Conservation (phyloP, 2,888 invertebrate genomes). For the Malthinus flaveolus region DNA sequence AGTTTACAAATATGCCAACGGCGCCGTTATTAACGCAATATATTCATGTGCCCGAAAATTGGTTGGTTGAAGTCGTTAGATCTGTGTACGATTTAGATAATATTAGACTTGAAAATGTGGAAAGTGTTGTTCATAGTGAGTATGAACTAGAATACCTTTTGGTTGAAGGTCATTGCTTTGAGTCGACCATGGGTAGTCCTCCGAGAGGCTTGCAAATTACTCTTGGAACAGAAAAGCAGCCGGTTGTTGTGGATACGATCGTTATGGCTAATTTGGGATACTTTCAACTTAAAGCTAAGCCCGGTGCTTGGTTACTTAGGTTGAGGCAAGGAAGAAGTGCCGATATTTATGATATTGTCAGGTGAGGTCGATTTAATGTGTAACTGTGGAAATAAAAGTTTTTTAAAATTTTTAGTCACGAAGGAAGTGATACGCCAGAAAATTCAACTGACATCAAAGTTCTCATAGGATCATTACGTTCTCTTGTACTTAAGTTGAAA, state of each 20-base stretch:
- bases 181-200: conserved; percentile 85
- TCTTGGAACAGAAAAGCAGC: conserved; percentile 79
- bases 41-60: conserved; percentile 90
- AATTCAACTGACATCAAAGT: conserved; percentile 76
- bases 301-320: conserved; percentile 91
- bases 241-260: conserved; percentile 90
- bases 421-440: conserved; percentile 73
- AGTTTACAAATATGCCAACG: conserved; percentile 87
- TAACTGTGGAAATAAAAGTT: conserved; percentile 6
- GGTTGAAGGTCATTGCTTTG: conserved; percentile 97
- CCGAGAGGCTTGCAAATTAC: conserved; percentile 97
- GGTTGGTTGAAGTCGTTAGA: conserved; percentile 91
- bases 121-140: conserved; percentile 87
- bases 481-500: conserved; percentile 88
- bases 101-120: conserved; percentile 91
- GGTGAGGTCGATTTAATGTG: conserved; percentile 53
- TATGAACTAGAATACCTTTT: conserved; percentile 94
- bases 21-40: conserved; percentile 90
- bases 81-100: conserved; percentile 97
- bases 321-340: conserved; percentile 91
- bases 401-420: conserved; percentile 61
- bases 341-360: conserved; percentile 92
- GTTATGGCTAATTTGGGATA: conserved; percentile 99
- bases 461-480: conserved; percentile 79
- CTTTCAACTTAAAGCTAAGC: conserved; percentile 97